A percentile compares a stretch with the other conserved stretches of the same genome.
These are phyloP conservation scores for Gonioctena quinquepunctata DNA, from an alignment of 1,140 invertebrate species.

Conservation along the genomic window DNA sequence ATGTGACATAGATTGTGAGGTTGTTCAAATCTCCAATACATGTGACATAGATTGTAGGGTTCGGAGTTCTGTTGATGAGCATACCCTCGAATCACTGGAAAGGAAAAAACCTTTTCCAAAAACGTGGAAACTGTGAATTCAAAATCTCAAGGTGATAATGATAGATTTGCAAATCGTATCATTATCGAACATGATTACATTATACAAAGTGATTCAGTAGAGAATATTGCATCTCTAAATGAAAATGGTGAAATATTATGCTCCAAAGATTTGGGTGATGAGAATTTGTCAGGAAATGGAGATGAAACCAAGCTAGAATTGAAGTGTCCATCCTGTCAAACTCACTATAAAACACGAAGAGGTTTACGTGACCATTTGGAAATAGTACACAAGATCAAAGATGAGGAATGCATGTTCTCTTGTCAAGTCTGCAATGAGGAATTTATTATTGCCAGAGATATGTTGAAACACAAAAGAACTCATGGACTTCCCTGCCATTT, in stretches of 20 bases:
- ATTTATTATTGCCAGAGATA: not conserved
- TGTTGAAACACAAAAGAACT: not conserved
- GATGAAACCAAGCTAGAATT: not conserved
- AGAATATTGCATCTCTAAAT: not conserved
- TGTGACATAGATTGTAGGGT: no score
- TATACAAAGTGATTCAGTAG: not conserved
- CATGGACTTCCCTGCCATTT: not conserved
- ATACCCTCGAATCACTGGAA: no score
- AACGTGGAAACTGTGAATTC: no score
- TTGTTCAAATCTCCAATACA: no score
- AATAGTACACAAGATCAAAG: not conserved
- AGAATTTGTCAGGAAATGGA: not conserved
- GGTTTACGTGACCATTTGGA: not conserved
- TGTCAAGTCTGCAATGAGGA: not conserved
- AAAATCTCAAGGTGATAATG: no score
- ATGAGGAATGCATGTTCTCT: not conserved
- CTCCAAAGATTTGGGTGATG: not conserved
- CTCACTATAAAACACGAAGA: not conserved
- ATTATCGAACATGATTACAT: not conserved
- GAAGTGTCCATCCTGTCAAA: not conserved
- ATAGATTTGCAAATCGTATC: not conserved
- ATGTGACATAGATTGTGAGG: no score
- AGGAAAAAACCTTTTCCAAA: no score
- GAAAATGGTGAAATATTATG: not conserved
- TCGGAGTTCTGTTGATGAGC: no score